Base-by-base conservation (phyloP, 2,888 invertebrate genomes). In the Clusia tigrina region DNA sequence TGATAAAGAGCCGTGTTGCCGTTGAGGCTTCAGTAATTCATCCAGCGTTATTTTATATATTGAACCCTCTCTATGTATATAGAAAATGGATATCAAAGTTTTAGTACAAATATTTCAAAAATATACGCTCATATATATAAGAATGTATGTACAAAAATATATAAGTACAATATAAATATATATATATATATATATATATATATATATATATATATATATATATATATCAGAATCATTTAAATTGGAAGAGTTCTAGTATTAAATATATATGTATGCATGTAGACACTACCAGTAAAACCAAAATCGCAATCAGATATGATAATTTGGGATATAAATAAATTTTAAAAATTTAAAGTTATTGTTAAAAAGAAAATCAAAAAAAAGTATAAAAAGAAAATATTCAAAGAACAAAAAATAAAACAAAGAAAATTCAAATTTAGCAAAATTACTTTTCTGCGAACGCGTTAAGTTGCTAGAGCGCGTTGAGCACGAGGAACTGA, bases 361-460 rank as follows among this genome's bases (percentile, higher is more conserved):
- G n/a, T n/a, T n/a, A n/a, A 62, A 62, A 56, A 56, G 57, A 55
- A 1, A 1, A 37, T 56, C 59, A 63, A 42, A 24, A 52, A 32
- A 48, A 62, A 26, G 6, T 23, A 58, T 15, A 22, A 56, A 15
- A 17, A 37, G 15, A 10, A 24, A 48, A 25, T 25, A 22, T 17
- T 24, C 10, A 9, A 24, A 26, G 23, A 42, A 46, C 3, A 24
- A 17, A 22, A 46, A 58, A 2, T 20, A 5, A 22, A 57, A 37
- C 18, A 26, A 37, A 37, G 20, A 17, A 55, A 26, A 54, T 17
- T 46, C 42, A 57, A 57, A 46, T 23, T 10, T 9, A 46, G 22
- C 18, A 26, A 23, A 58, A 51, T 58, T 58, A 37, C 17, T 12
- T 52, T 58, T 58, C 48, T 15, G 6, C 42, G 10, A 15, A 42